Base-by-base conservation (phyloP, 2,888 invertebrate species). In the Minunthozetes semirufus region DNA sequence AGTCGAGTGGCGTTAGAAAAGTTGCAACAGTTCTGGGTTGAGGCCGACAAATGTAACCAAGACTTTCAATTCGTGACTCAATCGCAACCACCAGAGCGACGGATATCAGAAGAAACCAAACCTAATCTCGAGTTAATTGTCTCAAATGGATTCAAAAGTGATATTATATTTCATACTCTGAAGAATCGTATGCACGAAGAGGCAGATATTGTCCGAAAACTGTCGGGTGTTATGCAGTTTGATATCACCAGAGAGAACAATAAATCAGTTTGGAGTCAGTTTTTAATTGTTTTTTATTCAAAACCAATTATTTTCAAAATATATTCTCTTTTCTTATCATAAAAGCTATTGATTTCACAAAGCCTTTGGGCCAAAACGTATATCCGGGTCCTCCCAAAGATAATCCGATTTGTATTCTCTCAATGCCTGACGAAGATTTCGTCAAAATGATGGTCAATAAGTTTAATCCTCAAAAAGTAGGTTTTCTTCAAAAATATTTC, bases 111-210 rank as follows among this genome's bases (percentile, higher is more conserved):
- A 19, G 53, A 53, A 1, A 53, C 1, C 53, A 53, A 53, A 53
- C 6, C 53, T 1, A 8, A 2, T 3, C 53, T 53, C 11, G 19
- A 53, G 4, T 61, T n/a, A 25, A 25, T 61, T 13, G 25, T 4
- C 13, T 27, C 25, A 0, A 61, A 61, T 61, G 61, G 61, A 27
- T 61, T 61, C 25, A 61, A 61, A 61, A 61, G 61, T 27, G 61
- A 61, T 61, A 27, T 61, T 1, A 61, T 61, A 27, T 61, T 61
- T 15, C 29, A 61, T 15, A 61, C 29, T 22, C 15, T 61, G 61
- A 61, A 61, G 29, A 61, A 29, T 61, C 61, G 61, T 29, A 61
- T 61, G 61, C 61, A 61, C 61, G 61, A 61, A 61, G 61, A 61
- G n/a, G 5, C 5, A 61, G 61, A 61, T 27, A 61, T 29, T 27